Base-by-base conservation (phyloP, 2,113 vertebrate genomes). In the Paratilapia polleni region DNA sequence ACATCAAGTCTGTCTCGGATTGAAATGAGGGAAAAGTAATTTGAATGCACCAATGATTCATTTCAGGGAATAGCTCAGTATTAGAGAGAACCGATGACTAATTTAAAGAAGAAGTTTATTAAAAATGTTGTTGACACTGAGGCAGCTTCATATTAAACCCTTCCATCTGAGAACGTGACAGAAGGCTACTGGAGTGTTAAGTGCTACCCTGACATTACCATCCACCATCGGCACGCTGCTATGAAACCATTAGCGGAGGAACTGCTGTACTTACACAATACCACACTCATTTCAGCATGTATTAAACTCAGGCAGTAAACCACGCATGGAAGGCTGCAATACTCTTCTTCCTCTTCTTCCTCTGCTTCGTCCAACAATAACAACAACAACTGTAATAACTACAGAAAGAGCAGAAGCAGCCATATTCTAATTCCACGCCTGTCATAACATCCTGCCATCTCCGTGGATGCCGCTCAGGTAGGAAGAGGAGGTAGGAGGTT, bases 271-370 rank as follows among this genome's bases (percentile, higher is more conserved):
- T 89, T 91, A 91, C 86, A 91, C 86, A 86, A 73, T 31, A 74
- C 52, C 68, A 17, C 62, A 47, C 86, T 90, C 80, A 88, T 87
- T 90, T 89, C 91, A 81, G 76, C 78, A 8, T 52, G 79, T 19
- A 79, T 91, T 92, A 88, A 82, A 92, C 60, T 90, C 90, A 84
- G 87, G 84, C 86, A 56, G 80, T 90, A 88, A 92, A 92, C 86
- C 88, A 86, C 31, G 88, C 91, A 80, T 90, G 88, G 77, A 62
- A 56, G 70, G 64, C 62, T 28, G 75, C 77, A 81, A 34, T 90
- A 47, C 14, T 82, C 77, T 66, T 84, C 76, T 7, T 85, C 59
- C 24, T 82, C 70, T 2, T 81, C 79, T 20, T 83, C 31, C 11
- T 63, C 70, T 2, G 78, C 79, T 20, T 83, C 31, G 8, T 63